A percentile compares a stretch with the other conserved stretches of the same genome.
Evolutionary conservation across 2,797 vertebrate genomes (phyloP).

Genomic region (Poeciliopsis infans): DNA sequence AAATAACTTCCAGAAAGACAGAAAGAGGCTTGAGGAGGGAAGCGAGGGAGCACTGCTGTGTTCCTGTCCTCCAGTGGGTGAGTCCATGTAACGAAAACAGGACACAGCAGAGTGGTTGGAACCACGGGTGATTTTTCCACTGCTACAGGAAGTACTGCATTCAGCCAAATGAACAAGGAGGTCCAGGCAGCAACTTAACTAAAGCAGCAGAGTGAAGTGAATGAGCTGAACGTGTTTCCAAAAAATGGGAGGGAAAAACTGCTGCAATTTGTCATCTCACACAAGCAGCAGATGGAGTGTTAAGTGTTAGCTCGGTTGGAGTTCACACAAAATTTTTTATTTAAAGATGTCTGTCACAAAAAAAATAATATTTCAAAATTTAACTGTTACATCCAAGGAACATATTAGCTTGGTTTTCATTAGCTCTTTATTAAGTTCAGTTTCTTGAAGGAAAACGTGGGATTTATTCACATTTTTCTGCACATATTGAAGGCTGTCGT

Average conservation of each 20-base stretch:
- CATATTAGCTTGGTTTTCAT: not conserved
- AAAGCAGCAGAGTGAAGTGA: constrained; percentile 36
- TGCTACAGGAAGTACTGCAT: constrained; percentile 36
- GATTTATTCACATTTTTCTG: not conserved
- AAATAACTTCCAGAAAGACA: constrained; percentile 43
- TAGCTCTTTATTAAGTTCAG: not conserved
- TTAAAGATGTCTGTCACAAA: not conserved
- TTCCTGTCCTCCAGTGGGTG: constrained; percentile 52
- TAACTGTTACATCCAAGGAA: not conserved
- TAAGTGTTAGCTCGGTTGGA: constrained; percentile 30
- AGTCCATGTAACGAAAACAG: constrained; percentile 65
- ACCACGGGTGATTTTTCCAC: constrained; percentile 50
- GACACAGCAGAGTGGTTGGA: constrained; percentile 58
- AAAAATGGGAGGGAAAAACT: constrained; percentile 34
- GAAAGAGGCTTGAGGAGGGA: constrained; percentile 21
- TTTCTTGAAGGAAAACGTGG: not conserved
- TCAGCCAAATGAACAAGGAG: constrained; percentile 48
- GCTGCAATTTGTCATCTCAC: constrained; percentile 47
- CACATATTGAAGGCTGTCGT: not conserved
- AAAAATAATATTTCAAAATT: not conserved
- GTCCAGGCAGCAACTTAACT: constrained; percentile 29
- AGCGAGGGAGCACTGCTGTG: constrained; percentile 31
- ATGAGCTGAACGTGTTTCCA: constrained; percentile 33
- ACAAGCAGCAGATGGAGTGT: constrained; percentile 24
- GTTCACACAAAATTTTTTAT: not conserved